phyloP scores from a whole-genome alignment of 2,797 vertebrate genomes.

The Moxostoma hubbsi region DNA sequence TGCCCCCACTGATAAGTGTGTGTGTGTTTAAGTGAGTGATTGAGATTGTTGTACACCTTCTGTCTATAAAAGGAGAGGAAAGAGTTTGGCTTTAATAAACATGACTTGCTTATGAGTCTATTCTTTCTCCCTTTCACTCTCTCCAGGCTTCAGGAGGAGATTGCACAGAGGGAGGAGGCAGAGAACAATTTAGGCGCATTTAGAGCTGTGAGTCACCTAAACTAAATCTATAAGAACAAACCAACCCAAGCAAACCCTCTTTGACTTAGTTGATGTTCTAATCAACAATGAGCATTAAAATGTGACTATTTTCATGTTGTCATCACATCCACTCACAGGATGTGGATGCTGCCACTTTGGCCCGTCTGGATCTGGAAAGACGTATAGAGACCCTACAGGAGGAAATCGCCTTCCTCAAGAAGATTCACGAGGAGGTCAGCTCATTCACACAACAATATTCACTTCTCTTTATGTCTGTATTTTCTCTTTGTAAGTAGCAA shows the following conservation, averaged over 20 bases:
- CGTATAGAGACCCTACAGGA: constrained; percentile 94
- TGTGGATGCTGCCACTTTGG: constrained; percentile 91
- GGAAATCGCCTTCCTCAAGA: constrained; percentile 96
- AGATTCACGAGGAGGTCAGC: constrained; percentile 91
- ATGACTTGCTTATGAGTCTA: constrained; percentile 10
- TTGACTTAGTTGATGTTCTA: no score
- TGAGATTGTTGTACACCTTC: neutral
- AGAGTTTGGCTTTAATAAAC: constrained; percentile 33
- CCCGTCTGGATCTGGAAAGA: constrained; percentile 91
- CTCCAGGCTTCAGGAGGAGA: constrained; percentile 90
- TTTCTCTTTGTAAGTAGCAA: neutral
- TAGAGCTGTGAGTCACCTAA: constrained; percentile 83
- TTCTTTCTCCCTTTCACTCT: constrained; percentile 23
- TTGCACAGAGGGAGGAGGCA: constrained; percentile 89
- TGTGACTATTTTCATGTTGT: neutral
- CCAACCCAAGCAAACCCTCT: no score
- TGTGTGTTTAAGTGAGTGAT: no score
- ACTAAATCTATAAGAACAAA: neutral
- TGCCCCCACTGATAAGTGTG: constrained; percentile 19
- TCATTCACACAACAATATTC: neutral
- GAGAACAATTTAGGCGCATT: constrained; percentile 92
- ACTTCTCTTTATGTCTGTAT: neutral
- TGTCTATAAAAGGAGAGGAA: constrained; percentile 75
- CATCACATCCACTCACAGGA: constrained; percentile 74
- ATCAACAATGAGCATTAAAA: constrained; percentile 51